Conservation (phyloP, 1,140 invertebrate genomes). For the Drosophila subpulchrella region DNA sequence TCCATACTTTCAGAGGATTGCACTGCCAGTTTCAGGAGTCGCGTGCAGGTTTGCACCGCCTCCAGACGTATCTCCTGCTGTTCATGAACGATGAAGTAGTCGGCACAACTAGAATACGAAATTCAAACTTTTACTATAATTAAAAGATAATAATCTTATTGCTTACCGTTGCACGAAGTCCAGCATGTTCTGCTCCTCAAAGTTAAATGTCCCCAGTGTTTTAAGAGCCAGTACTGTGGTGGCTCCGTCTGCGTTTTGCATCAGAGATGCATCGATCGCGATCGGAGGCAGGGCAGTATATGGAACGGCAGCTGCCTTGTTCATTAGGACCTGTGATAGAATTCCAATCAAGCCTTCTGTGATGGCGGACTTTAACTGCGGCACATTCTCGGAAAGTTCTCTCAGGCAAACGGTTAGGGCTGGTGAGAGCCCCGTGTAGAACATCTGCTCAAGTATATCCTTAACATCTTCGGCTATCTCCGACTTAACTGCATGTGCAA, state of each 20-base stretch:
- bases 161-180: conserved; percentile 93
- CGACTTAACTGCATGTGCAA: conserved; percentile 93
- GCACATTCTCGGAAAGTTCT: conserved; percentile 95
- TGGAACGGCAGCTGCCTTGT: conserved; percentile 90
- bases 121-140: accelerated
- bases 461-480: conserved; percentile 91
- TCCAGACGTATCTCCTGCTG: conserved; percentile 96
- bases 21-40: conserved; percentile 93
- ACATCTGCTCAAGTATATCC: conserved; percentile 95
- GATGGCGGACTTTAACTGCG: conserved; percentile 94
- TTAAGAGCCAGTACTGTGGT: conserved; percentile 96
- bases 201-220: conserved; percentile 98
- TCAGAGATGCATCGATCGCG: conserved; percentile 66
- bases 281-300: conserved; percentile 60
- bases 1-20: conserved; percentile 85
- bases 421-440: conserved; percentile 95
- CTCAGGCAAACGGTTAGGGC: conserved; percentile 95
- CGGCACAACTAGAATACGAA: conserved; percentile 88
- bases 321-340: conserved; percentile 94
- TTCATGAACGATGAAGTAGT: conserved; percentile 96
- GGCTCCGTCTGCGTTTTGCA: conserved; percentile 87
- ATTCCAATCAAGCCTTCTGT: conserved; percentile 96
- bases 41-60: conserved; percentile 96
- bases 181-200: conserved; percentile 96
- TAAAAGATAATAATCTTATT: accelerated